These are phyloP conservation scores for Setophaga coronata DNA, from an alignment of 2,113 vertebrate genomes.

Conservation along the genomic window DNA sequence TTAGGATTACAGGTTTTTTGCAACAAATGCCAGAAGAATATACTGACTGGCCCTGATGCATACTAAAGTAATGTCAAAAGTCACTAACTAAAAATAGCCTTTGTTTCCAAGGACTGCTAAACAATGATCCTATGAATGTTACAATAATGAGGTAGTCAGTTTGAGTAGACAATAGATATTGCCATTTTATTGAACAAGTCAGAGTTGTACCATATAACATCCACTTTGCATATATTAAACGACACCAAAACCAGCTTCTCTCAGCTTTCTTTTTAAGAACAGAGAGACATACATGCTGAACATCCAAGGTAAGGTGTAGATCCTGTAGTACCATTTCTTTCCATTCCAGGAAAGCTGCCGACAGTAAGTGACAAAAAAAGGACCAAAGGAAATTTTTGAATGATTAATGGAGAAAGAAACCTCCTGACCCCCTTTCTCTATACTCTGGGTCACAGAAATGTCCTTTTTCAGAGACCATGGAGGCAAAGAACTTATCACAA, in stretches of 20 bases:
- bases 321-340: neutral
- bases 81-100: conserved; percentile 21
- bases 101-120: conserved; percentile 40
- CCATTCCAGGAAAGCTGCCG: neutral
- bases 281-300: neutral
- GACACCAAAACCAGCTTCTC: neutral
- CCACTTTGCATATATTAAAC: neutral
- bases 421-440: neutral
- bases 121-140: conserved; percentile 14
- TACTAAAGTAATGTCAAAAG: conserved; percentile 12
- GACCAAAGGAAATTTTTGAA: conserved; percentile 9
- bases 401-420: conserved; percentile 33
- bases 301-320: neutral
- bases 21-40: neutral
- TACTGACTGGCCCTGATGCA: neutral
- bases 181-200: neutral
- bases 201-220: neutral
- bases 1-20: neutral
- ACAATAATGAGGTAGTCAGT: conserved; percentile 20
- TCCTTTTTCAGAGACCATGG: neutral
- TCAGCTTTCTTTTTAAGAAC: neutral
- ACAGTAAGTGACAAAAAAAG: neutral
- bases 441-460: neutral
- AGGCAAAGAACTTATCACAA: neutral
- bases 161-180: conserved; percentile 41